Evolutionary conservation across 2,888 invertebrate genomes (phyloP).

Genomic region (Lasioglossum vierecki): DNA sequence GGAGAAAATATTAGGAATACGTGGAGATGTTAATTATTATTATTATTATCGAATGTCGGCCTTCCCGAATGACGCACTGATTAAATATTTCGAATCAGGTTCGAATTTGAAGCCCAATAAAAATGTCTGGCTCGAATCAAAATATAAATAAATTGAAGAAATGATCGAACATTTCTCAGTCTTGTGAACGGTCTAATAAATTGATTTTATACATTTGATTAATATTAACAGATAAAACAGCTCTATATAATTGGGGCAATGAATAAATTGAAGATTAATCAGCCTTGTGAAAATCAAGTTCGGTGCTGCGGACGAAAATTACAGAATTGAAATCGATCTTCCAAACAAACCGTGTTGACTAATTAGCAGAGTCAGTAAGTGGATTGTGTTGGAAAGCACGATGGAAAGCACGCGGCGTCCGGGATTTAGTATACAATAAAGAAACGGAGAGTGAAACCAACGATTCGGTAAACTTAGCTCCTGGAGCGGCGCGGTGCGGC

Average conservation of each 20-base stretch:
- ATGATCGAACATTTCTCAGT: not conserved
- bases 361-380: not conserved
- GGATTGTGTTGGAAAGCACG: not conserved
- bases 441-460: constrained; percentile 35
- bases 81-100: not conserved
- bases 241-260: not conserved
- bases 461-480: not conserved
- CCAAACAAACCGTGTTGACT: not conserved
- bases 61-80: not conserved
- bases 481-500: not conserved
- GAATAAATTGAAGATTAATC: not conserved
- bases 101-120: not conserved
- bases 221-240: not conserved
- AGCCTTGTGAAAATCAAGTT: not conserved
- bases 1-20: not conserved
- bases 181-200: not conserved
- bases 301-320: not conserved
- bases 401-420: not conserved
- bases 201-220: not conserved
- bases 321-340: not conserved
- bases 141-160: not conserved
- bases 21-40: not conserved
- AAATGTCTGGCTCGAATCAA: not conserved
- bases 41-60: not conserved
- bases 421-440: not conserved